Conservation (phyloP, 2,113 vertebrate species). For the Triplophysa tibetana region DNA sequence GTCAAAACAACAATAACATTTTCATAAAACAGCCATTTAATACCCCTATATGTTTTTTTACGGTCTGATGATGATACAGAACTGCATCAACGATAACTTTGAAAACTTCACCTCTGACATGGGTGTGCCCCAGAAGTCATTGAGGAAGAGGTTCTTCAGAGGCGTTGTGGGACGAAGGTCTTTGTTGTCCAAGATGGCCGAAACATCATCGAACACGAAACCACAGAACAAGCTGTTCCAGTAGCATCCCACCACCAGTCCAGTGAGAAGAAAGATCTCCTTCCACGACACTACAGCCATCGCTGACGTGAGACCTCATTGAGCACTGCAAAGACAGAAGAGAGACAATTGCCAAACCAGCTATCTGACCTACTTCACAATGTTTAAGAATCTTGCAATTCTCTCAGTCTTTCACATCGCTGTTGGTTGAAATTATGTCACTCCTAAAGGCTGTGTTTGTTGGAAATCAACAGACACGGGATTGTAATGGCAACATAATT, state of each 20-base stretch:
- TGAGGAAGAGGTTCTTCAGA: constrained; percentile 88
- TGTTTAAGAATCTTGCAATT: no score
- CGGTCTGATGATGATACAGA: no score
- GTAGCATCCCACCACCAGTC: constrained; percentile 89
- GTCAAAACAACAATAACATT: no score
- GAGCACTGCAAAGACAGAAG: constrained; percentile 63
- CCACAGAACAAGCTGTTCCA: constrained; percentile 97
- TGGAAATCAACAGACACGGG: no score
- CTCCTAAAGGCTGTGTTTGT: no score
- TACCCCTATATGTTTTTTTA: no score
- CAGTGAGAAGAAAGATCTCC: constrained; percentile 85
- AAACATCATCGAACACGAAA: constrained; percentile 98
- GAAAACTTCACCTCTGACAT: constrained; percentile 87
- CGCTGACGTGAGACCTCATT: constrained; percentile 71
- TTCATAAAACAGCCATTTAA: no score
- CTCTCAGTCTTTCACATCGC: no score
- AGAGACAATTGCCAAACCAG: background rate
- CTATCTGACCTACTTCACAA: background rate
- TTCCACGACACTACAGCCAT: constrained; percentile 89
- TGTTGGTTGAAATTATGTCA: no score
- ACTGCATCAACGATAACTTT: no score
- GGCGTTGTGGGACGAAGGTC: constrained; percentile 94
- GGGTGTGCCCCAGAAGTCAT: constrained; percentile 99
- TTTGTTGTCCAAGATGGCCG: constrained; percentile 97
- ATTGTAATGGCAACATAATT: no score